These are phyloP conservation scores for Trichosurus vulpecula DNA, from an alignment of 2,797 vertebrate genomes.

Conservation along the genomic window DNA sequence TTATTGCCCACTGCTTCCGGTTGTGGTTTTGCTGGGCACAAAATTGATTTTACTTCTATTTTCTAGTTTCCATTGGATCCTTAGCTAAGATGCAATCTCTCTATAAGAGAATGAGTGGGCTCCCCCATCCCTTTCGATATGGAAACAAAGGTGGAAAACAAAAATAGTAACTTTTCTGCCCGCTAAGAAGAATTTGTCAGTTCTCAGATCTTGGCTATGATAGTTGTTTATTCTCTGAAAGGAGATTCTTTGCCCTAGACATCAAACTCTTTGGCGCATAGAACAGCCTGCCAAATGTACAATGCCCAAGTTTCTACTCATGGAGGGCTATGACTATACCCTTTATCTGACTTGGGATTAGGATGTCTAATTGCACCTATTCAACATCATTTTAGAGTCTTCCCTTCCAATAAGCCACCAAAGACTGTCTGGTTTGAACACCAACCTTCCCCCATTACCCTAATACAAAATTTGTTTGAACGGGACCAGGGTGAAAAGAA, in stretches of 20 bases:
- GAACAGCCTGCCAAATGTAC: neutral
- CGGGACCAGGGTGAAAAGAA: neutral
- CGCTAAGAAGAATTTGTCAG: neutral
- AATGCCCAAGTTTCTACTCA: neutral
- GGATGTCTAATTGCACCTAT: neutral
- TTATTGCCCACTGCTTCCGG: neutral
- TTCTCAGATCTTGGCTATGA: neutral
- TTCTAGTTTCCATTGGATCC: neutral
- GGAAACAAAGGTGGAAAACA: neutral
- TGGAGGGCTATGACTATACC: neutral
- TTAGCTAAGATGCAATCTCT: neutral
- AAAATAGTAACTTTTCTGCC: neutral
- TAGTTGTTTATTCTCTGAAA: neutral
- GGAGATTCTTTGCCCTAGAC: neutral
- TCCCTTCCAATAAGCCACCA: neutral
- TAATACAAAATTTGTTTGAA: neutral
- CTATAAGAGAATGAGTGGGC: neutral
- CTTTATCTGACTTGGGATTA: neutral
- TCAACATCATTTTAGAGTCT: neutral
- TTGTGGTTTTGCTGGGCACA: neutral
- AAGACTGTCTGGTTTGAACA: neutral
- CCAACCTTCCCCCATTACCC: neutral
- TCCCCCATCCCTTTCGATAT: neutral
- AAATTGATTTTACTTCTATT: neutral
- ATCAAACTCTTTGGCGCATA: neutral